Base-by-base conservation (phyloP, 1,140 invertebrate species). In the Ceratina calcarata region DNA sequence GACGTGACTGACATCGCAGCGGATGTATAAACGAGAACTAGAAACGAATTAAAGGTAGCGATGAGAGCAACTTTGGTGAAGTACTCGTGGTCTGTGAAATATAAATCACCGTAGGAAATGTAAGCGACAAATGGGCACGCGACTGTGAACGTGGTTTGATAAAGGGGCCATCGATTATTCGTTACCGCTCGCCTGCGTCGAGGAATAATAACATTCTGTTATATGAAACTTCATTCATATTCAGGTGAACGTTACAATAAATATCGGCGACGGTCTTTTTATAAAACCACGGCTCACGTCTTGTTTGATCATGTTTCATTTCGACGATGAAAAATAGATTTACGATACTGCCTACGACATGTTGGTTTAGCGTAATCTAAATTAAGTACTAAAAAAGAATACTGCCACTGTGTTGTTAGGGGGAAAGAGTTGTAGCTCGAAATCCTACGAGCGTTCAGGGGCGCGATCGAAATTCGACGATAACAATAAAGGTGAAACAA, bases 381-480 rank as follows among this genome's bases (percentile, higher is more conserved):
- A 13, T 64, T 85, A 85, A 84, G 64, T 8, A 69, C 51, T 73
- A 45, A 78, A 74, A 62, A 85, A 70, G 22, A 74, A 32, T 81
- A 85, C 84, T 85, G 78, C 83, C 83, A 85, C 37, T 81, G 61
- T 73, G 68, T 76, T 72, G 76, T 76, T 72, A 76, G 61, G 71
- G 53, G 80, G n/a, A 55, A 2, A 57, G 16, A 57, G 16, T 45
- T 45, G 37, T 45, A 22, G 8, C 22, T 32, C 45, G 24, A 6
- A 67, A 20, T 20, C 15, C 1, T 22, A 16, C 13, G 27, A 32
- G 27, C 27, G 49, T 53, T 68, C 51, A 27, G 16, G 16, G 37
- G 8, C 22, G 24, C 55, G 22, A 70, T 32, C 53, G 24, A 6
- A 67, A 20, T 20, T n/a, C 1, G 45, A 16, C 13, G 64, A 18